Evolutionary conservation across 92 coral and sea anemone genomes (phyloP), one percentile per base, ranked within the genome.

Genomic region (Galaxea fascicularis): DNA sequence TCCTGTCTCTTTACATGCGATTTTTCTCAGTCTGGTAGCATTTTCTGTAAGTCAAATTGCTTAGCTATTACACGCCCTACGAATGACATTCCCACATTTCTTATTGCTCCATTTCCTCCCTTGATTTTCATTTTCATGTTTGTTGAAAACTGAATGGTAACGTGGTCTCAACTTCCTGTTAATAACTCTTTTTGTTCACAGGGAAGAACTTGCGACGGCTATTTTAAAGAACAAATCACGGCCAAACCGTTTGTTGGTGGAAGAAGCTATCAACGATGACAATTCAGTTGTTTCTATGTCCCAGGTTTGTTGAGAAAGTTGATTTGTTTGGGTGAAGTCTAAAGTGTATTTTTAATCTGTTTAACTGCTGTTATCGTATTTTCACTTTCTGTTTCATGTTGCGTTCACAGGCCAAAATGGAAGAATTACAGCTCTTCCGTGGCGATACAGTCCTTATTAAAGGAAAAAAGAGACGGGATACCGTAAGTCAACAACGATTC

Each of bases 231-330:
- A 92, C 83, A 96, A 96, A 76, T 51, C 94, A 53, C 91, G 91
- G 70, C 99, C 99, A 71, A 96, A 96, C 87, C 92, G 99, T 52
- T 79, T 96, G 78, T 77, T 96, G 52, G 99, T 96, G 56, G 99
- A 96, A 77, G 99, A 96, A 65, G 99, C 99, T n/a, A 90, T 93
- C 30, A 96, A 94, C 73, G 99, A 96, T 93, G 99, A 96, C 83
- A 96, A 96, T 79, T 96, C 99, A 17, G 99, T 96, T 52, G 99
- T 96, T 62, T 84, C 99, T 4, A 90, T 96, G 93, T 96, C 99
- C 41, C 99, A 96, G 98, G 99, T 96, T 78, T 30, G 94, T 88
- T 21, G 5, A 46, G 58, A 68, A 59, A 56, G 14, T 16, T 12
- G 25, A 17, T 39, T 12, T 35, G n/a, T 27, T 8, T 1, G 6